phyloP scores from a whole-genome alignment of 2,113 vertebrate species.

The Ciconia stormi region DNA sequence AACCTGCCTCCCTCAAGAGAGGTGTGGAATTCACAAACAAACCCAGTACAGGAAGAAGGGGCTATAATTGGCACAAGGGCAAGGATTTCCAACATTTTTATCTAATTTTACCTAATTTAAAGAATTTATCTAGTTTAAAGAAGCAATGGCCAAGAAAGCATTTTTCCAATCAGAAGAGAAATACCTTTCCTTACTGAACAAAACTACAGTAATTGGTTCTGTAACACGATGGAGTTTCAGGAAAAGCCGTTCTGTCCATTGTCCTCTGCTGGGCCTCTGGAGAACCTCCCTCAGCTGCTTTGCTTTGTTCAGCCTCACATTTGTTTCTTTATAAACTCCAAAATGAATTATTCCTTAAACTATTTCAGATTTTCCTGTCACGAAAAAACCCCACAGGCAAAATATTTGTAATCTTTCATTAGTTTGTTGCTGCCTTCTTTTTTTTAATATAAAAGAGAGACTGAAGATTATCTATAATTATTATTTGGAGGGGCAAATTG shows the following conservation, averaged over 20 bases:
- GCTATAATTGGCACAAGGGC: neutral
- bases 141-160: neutral
- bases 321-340: neutral
- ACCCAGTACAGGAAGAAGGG: neutral
- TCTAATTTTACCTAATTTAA: neutral
- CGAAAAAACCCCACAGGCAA: neutral
- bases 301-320: neutral
- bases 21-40: neutral
- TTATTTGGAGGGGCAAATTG: neutral
- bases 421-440: neutral
- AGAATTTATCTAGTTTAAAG: neutral
- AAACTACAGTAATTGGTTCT: neutral
- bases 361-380: neutral
- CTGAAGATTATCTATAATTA: neutral
- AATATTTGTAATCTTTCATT: neutral
- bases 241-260: neutral
- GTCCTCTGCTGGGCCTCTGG: neutral
- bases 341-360: neutral
- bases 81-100: neutral
- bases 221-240: fast-evolving
- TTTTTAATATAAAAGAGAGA: neutral
- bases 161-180: neutral
- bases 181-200: neutral
- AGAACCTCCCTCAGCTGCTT: neutral
- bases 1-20: neutral